These are phyloP conservation scores for Pomatorhinus ruficollis DNA, from an alignment of 2,113 vertebrate genomes.

Conservation along the genomic window DNA sequence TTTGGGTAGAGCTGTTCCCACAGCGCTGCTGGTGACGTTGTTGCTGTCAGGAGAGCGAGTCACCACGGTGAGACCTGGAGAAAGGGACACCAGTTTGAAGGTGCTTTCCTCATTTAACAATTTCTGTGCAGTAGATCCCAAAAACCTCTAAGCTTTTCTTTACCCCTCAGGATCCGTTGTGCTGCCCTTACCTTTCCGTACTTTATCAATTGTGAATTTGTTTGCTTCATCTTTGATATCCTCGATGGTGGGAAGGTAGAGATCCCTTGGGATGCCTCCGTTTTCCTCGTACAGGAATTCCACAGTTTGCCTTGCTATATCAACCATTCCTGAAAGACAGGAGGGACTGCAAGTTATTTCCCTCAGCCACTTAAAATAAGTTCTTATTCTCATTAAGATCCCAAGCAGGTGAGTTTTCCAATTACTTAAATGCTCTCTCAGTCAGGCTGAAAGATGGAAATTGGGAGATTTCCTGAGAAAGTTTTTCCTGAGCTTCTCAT, in stretches of 20 bases:
- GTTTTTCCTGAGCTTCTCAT: neutral
- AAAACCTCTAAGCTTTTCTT: neutral
- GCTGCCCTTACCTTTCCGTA: slow-evolving; percentile 89
- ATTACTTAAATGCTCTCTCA: neutral
- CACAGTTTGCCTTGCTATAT: slow-evolving; percentile 95
- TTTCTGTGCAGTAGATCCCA: neutral
- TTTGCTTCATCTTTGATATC: slow-evolving; percentile 98
- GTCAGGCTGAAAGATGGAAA: neutral
- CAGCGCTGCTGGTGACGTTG: slow-evolving; percentile 86
- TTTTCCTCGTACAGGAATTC: slow-evolving; percentile 99
- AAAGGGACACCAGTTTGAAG: neutral
- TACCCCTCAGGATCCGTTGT: neutral
- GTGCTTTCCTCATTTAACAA: neutral
- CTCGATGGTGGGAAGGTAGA: slow-evolving; percentile 97
- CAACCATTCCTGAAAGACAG: slow-evolving; percentile 86
- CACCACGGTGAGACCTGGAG: slow-evolving; percentile 90
- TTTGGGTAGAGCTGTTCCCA: slow-evolving; percentile 92
- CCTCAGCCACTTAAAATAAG: neutral
- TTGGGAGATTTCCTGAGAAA: neutral
- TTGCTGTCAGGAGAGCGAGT: slow-evolving; percentile 95
- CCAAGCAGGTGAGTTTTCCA: neutral
- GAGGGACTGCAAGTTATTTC: neutral
- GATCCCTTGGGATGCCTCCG: slow-evolving; percentile 94
- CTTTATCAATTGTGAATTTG: slow-evolving; percentile 99
- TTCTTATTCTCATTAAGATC: neutral